Conservation (phyloP, 1,140 invertebrate genomes). For the Grapholita molesta region DNA sequence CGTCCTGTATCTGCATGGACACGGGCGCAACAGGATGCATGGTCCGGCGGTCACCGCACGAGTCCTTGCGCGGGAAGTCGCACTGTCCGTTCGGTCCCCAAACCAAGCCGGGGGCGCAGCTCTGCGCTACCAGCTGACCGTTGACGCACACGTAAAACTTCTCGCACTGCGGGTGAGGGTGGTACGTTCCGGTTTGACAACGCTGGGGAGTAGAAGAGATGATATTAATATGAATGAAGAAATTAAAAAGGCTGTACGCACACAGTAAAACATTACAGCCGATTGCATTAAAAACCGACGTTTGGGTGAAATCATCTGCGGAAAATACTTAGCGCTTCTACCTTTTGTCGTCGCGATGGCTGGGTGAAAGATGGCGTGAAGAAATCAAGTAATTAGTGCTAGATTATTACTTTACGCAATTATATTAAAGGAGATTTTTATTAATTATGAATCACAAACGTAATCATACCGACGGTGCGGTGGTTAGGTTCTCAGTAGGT, state of each 20-base stretch:
- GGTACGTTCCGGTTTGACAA: constrained; percentile 79
- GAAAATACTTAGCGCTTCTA: too few species aligned
- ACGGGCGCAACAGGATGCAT: constrained; percentile 33
- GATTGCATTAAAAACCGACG: too few species aligned
- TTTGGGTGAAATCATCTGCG: too few species aligned
- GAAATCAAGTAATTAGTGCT: too few species aligned
- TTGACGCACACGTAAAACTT: constrained; percentile 86
- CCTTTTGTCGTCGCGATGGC: too few species aligned
- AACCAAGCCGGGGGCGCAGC: constrained; percentile 84
- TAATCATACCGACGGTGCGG: neutral
- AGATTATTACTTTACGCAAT: too few species aligned
- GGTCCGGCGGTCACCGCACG: constrained; percentile 47
- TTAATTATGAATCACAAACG: too few species aligned
- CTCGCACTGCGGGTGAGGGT: constrained; percentile 80
- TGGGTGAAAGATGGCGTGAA: too few species aligned
- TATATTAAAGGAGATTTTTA: too few species aligned
- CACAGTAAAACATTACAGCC: too few species aligned
- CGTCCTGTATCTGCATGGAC: constrained; percentile 35
- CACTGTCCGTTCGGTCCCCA: constrained; percentile 84
- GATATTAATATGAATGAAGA: too few species aligned
- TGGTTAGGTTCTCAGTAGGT: neutral
- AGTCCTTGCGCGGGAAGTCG: constrained; percentile 76
- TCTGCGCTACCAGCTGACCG: constrained; percentile 80
- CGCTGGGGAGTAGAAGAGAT: constrained; percentile 35
- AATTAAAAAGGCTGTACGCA: too few species aligned